phyloP scores from a whole-genome alignment of 1,140 invertebrate genomes.

The Drosophila paulistorum region DNA sequence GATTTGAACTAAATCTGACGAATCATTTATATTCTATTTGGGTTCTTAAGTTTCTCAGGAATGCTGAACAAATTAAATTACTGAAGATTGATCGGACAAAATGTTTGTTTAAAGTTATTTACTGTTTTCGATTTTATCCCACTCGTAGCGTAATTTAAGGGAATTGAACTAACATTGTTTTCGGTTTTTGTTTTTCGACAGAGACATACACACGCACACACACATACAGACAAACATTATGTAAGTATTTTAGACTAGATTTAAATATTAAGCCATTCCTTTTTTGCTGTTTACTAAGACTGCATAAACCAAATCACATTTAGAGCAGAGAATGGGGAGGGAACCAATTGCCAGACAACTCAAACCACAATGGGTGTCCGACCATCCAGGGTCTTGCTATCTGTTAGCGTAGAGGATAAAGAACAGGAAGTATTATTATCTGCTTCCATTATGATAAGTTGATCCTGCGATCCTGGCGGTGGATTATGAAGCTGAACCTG shows the following conservation, averaged over 20 bases:
- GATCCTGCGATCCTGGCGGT: slow-evolving; percentile 36
- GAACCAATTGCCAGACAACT: slow-evolving; percentile 1
- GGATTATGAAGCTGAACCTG: slow-evolving; percentile 68
- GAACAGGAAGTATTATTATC: slow-evolving; percentile 80
- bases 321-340: slow-evolving; percentile 49
- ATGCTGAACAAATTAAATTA: no score
- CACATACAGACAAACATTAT: slow-evolving; percentile 67
- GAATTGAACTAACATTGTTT: slow-evolving; percentile 3
- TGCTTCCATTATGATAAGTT: slow-evolving; percentile 39
- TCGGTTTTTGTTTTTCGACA: slow-evolving; percentile 30
- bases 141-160: background rate
- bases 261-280: slow-evolving; percentile 62
- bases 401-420: slow-evolving; percentile 76
- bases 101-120: background rate
- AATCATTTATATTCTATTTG: no score
- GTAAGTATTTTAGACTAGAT: slow-evolving; percentile 59
- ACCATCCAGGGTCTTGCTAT: slow-evolving; percentile 79
- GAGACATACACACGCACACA: slow-evolving; percentile 55
- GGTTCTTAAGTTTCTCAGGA: no score
- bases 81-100: no score
- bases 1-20: no score
- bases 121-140: background rate
- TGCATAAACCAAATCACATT: slow-evolving; percentile 69
- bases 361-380: slow-evolving; percentile 78
- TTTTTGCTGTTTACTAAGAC: slow-evolving; percentile 46